Evolutionary conservation across 1,140 invertebrate species (phyloP).

Genomic region (Calephelis virginiensis): DNA sequence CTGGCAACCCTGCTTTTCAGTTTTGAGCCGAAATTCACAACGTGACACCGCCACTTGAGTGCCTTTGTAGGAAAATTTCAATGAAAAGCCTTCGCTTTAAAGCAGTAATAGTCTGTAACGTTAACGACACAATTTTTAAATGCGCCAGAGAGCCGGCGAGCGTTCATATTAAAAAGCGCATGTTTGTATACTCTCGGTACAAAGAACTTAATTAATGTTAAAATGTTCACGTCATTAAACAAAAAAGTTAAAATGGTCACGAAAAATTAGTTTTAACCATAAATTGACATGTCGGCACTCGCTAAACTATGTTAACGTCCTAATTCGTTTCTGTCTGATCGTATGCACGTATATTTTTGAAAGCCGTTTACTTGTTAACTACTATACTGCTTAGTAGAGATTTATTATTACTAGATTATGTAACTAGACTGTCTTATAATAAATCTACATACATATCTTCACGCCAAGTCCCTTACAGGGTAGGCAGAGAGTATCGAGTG

Average conservation of each 20-base stretch:
- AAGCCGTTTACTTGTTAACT: too few relatives aligned
- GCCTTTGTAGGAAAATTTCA: constrained; percentile 25
- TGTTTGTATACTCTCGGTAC: constrained; percentile 12
- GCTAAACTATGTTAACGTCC: too few relatives aligned
- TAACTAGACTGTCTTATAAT: too few relatives aligned
- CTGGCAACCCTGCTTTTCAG: not conserved
- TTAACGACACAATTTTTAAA: constrained; percentile 23
- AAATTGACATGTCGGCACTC: too few relatives aligned
- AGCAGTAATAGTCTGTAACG: constrained; percentile 23
- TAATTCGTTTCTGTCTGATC: too few relatives aligned
- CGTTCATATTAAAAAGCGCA: constrained; percentile 19
- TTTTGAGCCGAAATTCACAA: constrained; percentile 21
- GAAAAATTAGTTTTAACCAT: not conserved
- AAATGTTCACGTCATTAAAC: not conserved
- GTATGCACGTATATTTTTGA: too few relatives aligned
- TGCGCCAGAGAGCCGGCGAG: constrained; percentile 7
- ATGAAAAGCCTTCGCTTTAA: constrained; percentile 23
- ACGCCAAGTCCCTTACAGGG: too few relatives aligned
- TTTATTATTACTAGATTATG: too few relatives aligned
- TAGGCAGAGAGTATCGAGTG: too few relatives aligned
- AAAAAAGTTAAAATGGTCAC: not conserved
- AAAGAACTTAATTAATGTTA: not conserved
- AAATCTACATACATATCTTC: too few relatives aligned
- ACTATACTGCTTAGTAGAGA: too few relatives aligned
- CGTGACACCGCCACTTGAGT: constrained; percentile 23